These are phyloP conservation scores for Anthonomus grandis DNA, from an alignment of 1,140 invertebrate genomes.

Conservation along the genomic window DNA sequence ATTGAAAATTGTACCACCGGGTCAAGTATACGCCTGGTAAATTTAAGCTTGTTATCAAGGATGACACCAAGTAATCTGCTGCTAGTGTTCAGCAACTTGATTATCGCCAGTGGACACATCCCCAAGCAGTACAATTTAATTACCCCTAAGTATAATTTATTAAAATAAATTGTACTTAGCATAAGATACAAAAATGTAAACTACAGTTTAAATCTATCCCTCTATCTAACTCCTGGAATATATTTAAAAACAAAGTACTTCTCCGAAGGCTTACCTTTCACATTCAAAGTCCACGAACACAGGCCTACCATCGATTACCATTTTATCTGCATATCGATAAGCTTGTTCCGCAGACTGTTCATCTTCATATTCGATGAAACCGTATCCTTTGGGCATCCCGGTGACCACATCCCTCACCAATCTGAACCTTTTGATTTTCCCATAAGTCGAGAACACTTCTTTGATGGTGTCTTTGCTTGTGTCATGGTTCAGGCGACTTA, in stretches of 20 bases:
- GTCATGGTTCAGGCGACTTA: constrained; percentile 70
- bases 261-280: constrained; percentile 46
- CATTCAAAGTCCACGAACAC: constrained; percentile 70
- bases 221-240: too few species aligned
- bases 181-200: too few species aligned
- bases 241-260: not conserved
- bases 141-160: too few species aligned
- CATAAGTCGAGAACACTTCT: constrained; percentile 65
- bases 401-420: constrained; percentile 72
- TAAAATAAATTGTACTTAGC: too few species aligned
- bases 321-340: constrained; percentile 55
- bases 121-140: too few species aligned
- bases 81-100: too few species aligned
- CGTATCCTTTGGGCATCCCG: constrained; percentile 78
- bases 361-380: constrained; percentile 77
- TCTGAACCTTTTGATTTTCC: constrained; percentile 63
- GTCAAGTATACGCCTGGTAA: too few species aligned
- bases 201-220: too few species aligned
- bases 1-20: too few species aligned
- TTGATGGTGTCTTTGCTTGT: constrained; percentile 60
- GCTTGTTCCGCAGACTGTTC: constrained; percentile 61
- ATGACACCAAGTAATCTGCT: too few species aligned
- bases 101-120: too few species aligned
- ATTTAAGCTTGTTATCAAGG: too few species aligned
- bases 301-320: constrained; percentile 58